phyloP scores from a whole-genome alignment of 2,888 invertebrate genomes.

The Ormyrus thymus region DNA sequence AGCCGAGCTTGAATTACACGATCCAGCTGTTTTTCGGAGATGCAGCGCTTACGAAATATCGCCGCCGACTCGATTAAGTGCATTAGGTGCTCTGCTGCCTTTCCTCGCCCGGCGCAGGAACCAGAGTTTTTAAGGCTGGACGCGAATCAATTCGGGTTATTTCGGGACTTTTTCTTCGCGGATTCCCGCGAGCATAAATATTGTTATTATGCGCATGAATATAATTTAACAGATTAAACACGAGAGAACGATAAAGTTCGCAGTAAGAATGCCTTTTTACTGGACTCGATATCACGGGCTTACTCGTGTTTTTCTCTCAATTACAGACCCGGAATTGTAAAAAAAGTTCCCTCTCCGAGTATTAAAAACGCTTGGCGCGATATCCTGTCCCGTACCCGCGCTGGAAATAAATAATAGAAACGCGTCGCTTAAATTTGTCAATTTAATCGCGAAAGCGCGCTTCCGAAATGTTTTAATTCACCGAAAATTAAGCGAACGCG shows the following conservation, averaged over 20 bases:
- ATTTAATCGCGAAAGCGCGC: not conserved
- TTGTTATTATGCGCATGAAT: slow-evolving; percentile 1
- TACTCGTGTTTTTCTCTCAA: too few relatives aligned
- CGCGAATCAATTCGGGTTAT: slow-evolving; percentile 8
- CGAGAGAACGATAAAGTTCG: too few relatives aligned
- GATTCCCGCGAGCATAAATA: not conserved
- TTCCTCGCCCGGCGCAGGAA: not conserved
- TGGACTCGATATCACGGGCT: too few relatives aligned
- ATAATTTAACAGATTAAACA: too few relatives aligned
- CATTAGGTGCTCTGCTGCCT: slow-evolving; percentile 21
- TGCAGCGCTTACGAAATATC: slow-evolving; percentile 43
- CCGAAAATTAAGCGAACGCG: slow-evolving; percentile 30
- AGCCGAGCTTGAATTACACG: slow-evolving; percentile 44
- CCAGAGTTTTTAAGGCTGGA: not conserved
- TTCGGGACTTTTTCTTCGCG: slow-evolving; percentile 6
- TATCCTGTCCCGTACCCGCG: too few relatives aligned
- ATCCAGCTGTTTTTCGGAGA: slow-evolving; percentile 49
- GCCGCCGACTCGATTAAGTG: slow-evolving; percentile 42
- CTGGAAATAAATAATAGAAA: too few relatives aligned
- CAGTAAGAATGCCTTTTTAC: too few relatives aligned
- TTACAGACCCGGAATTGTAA: too few relatives aligned
- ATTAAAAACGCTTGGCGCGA: too few relatives aligned
- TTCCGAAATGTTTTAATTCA: not conserved
- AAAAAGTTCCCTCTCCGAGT: too few relatives aligned
- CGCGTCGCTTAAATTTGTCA: not conserved